Evolutionary conservation across 2,888 invertebrate species (phyloP), one percentile per base, ranked within the genome.

Genomic region (Rhaphigaster nebulosa): DNA sequence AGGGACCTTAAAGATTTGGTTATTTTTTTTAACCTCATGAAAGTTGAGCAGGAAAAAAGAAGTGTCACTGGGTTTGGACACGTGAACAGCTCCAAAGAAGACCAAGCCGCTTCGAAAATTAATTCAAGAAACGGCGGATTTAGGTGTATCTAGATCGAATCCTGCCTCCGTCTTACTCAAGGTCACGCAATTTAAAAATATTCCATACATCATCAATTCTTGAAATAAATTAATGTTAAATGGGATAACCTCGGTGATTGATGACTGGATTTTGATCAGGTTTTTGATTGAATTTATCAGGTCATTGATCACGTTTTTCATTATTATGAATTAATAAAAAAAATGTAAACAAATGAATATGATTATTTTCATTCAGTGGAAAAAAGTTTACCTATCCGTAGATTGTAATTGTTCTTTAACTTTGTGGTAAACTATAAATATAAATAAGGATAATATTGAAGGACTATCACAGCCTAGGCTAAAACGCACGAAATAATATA

Each of bases 1-100:
- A 76, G 70, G 70, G 34, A 76, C 70, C 70, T 76, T 76, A 76
- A 76, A 76, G 70, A 76, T 76, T 76, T 76, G 34, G 70, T 76
- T 76, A 76, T 76, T 76, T 76, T 76, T 60, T 76, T 76, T 34
- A 76, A 38, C 70, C 70, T 76, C 70, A 76, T 76, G 70, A 76
- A 76, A 76, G 34, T 76, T 76, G 70, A 76, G 70, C 38, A 76
- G 70, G 70, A 76, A 76, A 76, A 76, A 76, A 76, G 38, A 76
- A 76, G 70, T 76, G 70, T 38, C 34, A 23, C 20, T 76, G 29
- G 65, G 29, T 65, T 65, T 34, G 65, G 65, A 65, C 65, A 65
- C 65, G 65, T 65, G 65, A 65, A 65, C 65, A 29, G 70, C 5
- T 34, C 70, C 70, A 76, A 76, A 76, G 70, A 76, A 76, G 26